These are phyloP conservation scores for Ceratitis capitata DNA, from an alignment of 1,140 invertebrate genomes.

Conservation along the genomic window DNA sequence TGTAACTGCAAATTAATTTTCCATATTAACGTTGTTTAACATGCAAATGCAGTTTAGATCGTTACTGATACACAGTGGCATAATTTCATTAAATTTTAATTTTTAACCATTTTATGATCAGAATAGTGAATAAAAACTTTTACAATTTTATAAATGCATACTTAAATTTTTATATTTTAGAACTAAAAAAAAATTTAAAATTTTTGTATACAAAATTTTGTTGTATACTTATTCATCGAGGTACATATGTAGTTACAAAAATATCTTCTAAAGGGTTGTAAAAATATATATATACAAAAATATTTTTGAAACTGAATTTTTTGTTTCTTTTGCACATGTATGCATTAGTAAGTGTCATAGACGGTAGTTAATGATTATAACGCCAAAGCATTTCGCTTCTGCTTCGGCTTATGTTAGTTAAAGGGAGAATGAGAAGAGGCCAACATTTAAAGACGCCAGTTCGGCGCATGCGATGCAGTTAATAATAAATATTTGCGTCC, in stretches of 20 bases:
- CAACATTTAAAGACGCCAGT: constrained; percentile 6
- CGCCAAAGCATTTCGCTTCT: not conserved
- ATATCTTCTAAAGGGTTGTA: no score
- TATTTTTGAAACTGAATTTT: not conserved
- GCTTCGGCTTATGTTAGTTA: not conserved
- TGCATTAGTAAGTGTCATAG: not conserved
- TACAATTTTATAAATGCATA: no score
- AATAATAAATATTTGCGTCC: constrained; percentile 20
- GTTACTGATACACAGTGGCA: not conserved
- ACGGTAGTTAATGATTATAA: constrained; percentile 6
- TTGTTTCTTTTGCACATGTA: no score
- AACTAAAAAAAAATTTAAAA: not conserved
- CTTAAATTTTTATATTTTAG: not conserved
- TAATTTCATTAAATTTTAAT: not conserved
- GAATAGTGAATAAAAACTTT: not conserved
- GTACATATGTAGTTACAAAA: no score
- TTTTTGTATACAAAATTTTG: not conserved
- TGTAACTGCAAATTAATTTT: constrained; percentile 25
- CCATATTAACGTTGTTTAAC: not conserved
- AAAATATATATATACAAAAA: no score
- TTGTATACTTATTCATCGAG: not conserved
- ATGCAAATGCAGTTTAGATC: constrained; percentile 2
- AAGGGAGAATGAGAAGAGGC: no score
- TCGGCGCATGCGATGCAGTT: constrained; percentile 18
- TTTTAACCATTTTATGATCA: not conserved